A percentile compares a stretch with the other conserved stretches of the same genome.
Conservation (phyloP, 2,113 vertebrate genomes). For the Serinus canaria region DNA sequence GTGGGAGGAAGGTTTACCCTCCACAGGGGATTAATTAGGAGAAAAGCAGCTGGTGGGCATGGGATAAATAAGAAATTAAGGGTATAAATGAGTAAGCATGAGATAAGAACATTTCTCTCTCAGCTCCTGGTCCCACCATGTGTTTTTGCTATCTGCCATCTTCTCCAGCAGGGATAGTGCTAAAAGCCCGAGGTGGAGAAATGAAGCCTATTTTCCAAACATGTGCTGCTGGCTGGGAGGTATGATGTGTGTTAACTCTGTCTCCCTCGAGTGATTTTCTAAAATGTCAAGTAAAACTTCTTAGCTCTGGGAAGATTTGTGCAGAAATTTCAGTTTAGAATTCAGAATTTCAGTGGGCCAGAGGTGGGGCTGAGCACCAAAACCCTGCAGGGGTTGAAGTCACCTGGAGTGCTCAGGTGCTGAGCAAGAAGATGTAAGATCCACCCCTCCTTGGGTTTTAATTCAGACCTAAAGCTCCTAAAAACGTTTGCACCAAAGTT, state of each 20-base stretch:
- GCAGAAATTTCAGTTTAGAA: background rate
- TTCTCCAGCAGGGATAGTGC: background rate
- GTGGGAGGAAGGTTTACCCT: background rate
- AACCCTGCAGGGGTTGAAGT: background rate
- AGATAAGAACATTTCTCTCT: background rate
- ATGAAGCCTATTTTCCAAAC: background rate
- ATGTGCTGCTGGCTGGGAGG: background rate
- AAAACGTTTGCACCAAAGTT: background rate
- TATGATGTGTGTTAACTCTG: background rate
- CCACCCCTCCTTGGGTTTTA: background rate
- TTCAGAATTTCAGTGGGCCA: too few species aligned
- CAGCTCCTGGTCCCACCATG: background rate
- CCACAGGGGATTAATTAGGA: background rate
- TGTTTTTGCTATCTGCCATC: background rate
- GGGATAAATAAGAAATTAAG: background rate
- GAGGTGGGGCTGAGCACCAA: background rate
- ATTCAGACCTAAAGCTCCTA: background rate
- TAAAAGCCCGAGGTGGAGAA: background rate
- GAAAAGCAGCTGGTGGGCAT: background rate
- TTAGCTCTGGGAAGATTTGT: background rate
- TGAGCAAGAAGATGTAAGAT: background rate
- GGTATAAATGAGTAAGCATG: background rate
- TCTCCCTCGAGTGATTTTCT: background rate
- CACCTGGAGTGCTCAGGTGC: accelerated
- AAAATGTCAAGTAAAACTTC: background rate